These are phyloP conservation scores for Anguilla obscura DNA, from an alignment of 2,797 vertebrate genomes.

Conservation along the genomic window DNA sequence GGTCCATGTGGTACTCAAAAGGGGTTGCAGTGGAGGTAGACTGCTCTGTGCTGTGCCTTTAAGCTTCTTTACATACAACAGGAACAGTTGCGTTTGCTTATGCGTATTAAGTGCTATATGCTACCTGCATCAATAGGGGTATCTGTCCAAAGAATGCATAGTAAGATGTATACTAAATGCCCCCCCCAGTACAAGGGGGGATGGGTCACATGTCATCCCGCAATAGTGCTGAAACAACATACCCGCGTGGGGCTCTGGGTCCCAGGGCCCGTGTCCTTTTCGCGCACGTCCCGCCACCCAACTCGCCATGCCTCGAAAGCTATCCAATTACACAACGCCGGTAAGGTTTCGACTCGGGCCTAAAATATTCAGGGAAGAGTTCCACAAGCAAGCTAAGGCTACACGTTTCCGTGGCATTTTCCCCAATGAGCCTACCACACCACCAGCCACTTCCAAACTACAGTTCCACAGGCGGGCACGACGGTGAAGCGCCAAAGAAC, in stretches of 20 bases:
- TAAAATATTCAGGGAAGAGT: conserved; percentile 57
- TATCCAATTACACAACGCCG: conserved; percentile 62
- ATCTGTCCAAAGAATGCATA: too few species aligned
- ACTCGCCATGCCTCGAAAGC: conserved; percentile 45
- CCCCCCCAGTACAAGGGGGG: too few species aligned
- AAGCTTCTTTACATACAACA: neutral
- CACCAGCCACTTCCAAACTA: conserved; percentile 56
- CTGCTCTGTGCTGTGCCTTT: neutral
- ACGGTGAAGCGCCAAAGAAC: conserved; percentile 15
- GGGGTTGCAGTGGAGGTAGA: neutral
- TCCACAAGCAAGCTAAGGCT: conserved; percentile 61
- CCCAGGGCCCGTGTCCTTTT: neutral
- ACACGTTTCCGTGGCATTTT: conserved; percentile 50
- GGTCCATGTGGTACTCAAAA: neutral
- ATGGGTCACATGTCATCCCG: neutral
- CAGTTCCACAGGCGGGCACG: conserved; percentile 41
- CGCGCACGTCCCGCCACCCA: conserved; percentile 31
- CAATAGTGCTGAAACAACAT: neutral
- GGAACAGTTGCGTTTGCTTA: neutral
- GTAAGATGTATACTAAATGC: neutral
- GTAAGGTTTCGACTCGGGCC: conserved; percentile 59
- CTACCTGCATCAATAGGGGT: neutral
- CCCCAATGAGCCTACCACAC: conserved; percentile 50
- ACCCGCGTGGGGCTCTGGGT: neutral
- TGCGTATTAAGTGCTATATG: neutral